A percentile compares a stretch with the other conserved stretches of the same genome.
These are phyloP conservation scores for Aspidiotus destructor DNA, from an alignment of 2,888 invertebrate genomes.

Conservation along the genomic window DNA sequence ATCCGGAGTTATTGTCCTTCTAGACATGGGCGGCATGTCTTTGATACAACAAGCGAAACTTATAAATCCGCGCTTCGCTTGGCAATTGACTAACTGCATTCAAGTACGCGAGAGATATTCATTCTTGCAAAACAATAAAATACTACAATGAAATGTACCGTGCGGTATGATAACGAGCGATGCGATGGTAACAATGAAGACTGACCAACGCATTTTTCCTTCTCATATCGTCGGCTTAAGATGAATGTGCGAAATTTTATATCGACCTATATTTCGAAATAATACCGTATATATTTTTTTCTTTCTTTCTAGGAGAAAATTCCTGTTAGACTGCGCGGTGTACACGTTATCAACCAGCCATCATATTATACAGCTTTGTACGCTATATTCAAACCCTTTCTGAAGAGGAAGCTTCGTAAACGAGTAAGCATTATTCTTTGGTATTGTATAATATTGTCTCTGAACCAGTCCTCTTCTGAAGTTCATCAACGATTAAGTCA, in stretches of 20 bases:
- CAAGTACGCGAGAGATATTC: constrained; percentile 35
- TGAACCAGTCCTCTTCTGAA: no score
- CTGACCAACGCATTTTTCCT: background rate
- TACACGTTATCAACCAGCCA: constrained; percentile 39
- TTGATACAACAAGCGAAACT: constrained; percentile 37
- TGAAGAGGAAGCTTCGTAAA: constrained; percentile 39
- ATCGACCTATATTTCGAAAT: no score
- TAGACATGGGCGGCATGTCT: constrained; percentile 37
- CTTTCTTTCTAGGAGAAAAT: constrained; percentile 41
- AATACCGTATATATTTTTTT: background rate
- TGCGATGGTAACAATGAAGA: background rate
- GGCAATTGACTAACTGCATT: constrained; percentile 38
- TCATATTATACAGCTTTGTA: constrained; percentile 38
- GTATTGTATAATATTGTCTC: no score
- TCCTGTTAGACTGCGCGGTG: constrained; percentile 38
- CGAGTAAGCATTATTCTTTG: constrained; percentile 37
- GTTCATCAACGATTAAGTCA: no score
- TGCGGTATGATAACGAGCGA: no score
- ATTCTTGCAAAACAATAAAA: background rate
- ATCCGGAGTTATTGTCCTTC: constrained; percentile 36
- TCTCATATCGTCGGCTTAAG: no score
- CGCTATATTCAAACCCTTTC: constrained; percentile 40
- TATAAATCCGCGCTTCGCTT: constrained; percentile 37
- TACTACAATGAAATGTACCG: background rate
- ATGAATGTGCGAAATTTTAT: no score